A percentile compares a stretch with the other conserved stretches of the same genome.
Evolutionary conservation across 1,140 invertebrate species (phyloP).

Genomic region (Drosophila kikkawai): DNA sequence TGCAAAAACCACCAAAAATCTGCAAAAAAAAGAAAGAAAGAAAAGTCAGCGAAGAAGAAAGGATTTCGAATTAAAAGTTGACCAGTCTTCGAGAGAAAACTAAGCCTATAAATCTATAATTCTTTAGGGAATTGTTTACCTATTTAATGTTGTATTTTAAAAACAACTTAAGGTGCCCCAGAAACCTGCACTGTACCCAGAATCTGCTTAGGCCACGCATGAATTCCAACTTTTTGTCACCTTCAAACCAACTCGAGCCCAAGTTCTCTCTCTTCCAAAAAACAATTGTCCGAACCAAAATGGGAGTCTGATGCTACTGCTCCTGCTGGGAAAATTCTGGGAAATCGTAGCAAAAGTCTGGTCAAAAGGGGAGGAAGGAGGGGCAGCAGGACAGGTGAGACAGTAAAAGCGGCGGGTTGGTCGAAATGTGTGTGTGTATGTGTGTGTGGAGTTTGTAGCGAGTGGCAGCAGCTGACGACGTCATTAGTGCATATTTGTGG

Average conservation of each 20-base stretch:
- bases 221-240: constrained; percentile 42
- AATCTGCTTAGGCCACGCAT: constrained; percentile 25
- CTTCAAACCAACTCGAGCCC: constrained; percentile 34
- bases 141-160: too few relatives aligned
- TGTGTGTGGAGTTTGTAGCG: background rate
- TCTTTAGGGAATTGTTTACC: too few relatives aligned
- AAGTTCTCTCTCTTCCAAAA: constrained; percentile 11
- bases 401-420: background rate
- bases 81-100: constrained; percentile 5
- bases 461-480: constrained; percentile 61
- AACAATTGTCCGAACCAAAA: constrained; percentile 40
- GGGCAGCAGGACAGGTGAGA: background rate
- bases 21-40: background rate
- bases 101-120: too few relatives aligned
- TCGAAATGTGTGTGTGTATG: background rate
- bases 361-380: background rate
- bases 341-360: constrained; percentile 4
- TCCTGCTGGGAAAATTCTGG: constrained; percentile 15
- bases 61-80: background rate
- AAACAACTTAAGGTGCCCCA: too few relatives aligned
- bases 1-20: constrained; percentile 24
- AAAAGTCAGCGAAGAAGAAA: background rate
- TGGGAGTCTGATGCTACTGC: constrained; percentile 14
- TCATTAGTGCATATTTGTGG: constrained; percentile 85
- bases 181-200: constrained; percentile 9